Percentiles rank a stretch among this genome's conserved stretches.
phyloP scores from a whole-genome alignment of 2,113 vertebrate species.

The Deroptyus accipitrinus region DNA sequence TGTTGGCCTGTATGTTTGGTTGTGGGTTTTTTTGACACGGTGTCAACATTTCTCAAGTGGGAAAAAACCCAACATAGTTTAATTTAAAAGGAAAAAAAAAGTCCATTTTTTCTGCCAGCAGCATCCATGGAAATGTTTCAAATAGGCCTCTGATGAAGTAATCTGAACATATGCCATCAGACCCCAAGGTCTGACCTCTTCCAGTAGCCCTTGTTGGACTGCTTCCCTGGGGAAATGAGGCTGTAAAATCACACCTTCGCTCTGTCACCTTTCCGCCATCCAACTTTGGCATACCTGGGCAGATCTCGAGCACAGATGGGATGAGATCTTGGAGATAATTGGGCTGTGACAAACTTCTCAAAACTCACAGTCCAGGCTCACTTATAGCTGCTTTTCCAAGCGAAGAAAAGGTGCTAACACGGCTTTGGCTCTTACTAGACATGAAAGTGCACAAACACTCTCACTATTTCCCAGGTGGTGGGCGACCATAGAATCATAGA shows the following conservation, averaged over 20 bases:
- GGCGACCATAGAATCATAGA: background rate
- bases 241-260: constrained; percentile 38
- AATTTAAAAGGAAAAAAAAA: background rate
- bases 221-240: background rate
- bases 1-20: constrained; percentile 10
- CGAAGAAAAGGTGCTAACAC: background rate
- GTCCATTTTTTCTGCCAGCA: constrained; percentile 24
- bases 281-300: background rate
- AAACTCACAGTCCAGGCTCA: background rate
- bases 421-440: background rate
- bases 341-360: background rate
- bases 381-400: background rate
- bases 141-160: background rate
- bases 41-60: constrained; percentile 27
- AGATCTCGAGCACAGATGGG: constrained; percentile 33
- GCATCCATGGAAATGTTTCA: constrained; percentile 29
- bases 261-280: background rate
- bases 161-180: constrained; percentile 28
- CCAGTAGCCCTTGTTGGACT: background rate
- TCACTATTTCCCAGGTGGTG: background rate
- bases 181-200: constrained; percentile 5
- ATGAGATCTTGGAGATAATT: background rate
- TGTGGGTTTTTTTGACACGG: background rate
- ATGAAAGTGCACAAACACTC: background rate
- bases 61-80: background rate